Base-by-base conservation (phyloP, 1,140 invertebrate species). In the Campoletis sonorensis region DNA sequence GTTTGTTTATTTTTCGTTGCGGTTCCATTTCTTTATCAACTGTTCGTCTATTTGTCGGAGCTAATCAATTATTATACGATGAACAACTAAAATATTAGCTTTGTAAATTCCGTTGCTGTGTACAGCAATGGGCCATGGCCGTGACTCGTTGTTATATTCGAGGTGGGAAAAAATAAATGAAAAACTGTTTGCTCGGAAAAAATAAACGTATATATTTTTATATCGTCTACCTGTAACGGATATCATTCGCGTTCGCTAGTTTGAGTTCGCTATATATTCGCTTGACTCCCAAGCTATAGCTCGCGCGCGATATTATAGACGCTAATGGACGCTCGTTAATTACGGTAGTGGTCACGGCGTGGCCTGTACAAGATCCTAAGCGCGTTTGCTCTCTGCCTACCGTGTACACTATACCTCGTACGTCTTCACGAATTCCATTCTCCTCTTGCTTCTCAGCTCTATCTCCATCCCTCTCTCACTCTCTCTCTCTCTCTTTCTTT, bases 251-350 rank as follows among this genome's bases (percentile, higher is more conserved):
- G 58, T 61, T 77, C 8, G 76, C 76, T 45, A n/a, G 27, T 61
- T 77, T 21, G 30, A 64, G 76, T 54, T 61, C 49, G 72, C 26
- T 54, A 15, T 77, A 58, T 77, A n/a, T n/a, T n/a, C 11, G 51
- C 58, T 61, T 18, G 33, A 67, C 76, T 64, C 45, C 54, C 54
- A 64, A 54, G 51, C 73, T 54, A n/a, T n/a, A 75, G 73, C 73
- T 61, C 58, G 76, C 76, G 64, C 84, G 86, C 85, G 86, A 90
- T 91, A 90, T 91, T 91, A 90, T 89, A 88, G 87, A 88, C 86
- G 85, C 86, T 90, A 90, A 91, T 90, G 87, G 87, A 81, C 61
- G 87, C 83, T 84, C 86, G 90, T 91, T 91, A 90, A 91, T 91
- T 91, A 90, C 83, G 79, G 72, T 40, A 80, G 79, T 71, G 82